Conservation (phyloP, 2,888 invertebrate genomes). For the Sesamia inferens region DNA sequence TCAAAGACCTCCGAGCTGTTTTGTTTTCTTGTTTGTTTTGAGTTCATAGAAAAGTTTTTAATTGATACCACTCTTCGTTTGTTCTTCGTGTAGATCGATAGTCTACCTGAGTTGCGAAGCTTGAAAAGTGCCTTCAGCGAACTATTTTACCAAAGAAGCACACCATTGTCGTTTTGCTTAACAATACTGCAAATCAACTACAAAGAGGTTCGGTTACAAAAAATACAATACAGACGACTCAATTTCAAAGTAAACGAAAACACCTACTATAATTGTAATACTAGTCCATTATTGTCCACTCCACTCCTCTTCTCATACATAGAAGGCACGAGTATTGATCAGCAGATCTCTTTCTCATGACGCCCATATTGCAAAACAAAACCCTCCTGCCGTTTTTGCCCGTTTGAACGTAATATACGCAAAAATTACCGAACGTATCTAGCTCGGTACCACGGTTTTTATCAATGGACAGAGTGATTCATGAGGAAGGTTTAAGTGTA, state of each 20-base stretch:
- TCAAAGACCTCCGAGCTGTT: conserved; percentile 78
- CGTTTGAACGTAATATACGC: not conserved
- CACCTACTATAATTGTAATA: not conserved
- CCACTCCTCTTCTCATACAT: too few relatives aligned
- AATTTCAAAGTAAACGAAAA: not conserved
- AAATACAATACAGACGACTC: not conserved
- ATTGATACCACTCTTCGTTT: conserved; percentile 76
- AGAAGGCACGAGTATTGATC: not conserved
- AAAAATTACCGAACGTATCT: not conserved
- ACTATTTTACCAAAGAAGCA: conserved; percentile 5
- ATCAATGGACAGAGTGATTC: not conserved
- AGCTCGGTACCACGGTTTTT: not conserved
- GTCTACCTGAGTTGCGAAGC: conserved; percentile 48
- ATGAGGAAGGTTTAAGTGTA: not conserved
- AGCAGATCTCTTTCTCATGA: not conserved
- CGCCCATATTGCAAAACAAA: not conserved
- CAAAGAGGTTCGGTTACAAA: not conserved
- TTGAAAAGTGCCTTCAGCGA: conserved; percentile 10
- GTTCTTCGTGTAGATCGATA: conserved; percentile 65
- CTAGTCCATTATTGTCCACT: not conserved
- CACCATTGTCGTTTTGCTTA: not conserved
- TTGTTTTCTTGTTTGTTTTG: conserved; percentile 77
- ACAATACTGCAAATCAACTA: not conserved
- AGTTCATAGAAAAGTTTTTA: conserved; percentile 81
- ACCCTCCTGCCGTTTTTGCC: not conserved